Evolutionary conservation across 2,888 invertebrate genomes (phyloP), one percentile per base, ranked within the genome.

Genomic region (Strigamia maritima): DNA sequence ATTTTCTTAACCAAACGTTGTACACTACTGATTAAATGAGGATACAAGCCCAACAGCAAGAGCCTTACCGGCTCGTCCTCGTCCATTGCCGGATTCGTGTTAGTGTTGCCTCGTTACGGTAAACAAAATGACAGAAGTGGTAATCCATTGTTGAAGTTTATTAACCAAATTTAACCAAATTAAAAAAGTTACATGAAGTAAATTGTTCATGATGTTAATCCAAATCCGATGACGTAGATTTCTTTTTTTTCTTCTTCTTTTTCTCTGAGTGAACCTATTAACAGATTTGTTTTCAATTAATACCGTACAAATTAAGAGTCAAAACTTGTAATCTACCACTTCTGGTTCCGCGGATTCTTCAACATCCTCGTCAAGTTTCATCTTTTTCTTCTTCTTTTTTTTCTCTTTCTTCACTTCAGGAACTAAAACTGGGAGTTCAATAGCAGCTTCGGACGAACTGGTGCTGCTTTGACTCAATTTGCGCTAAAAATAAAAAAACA

Each of bases 321-420:
- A 28, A 70, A 16, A 70, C 12, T 70, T 14, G 19, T 75, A 31
- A 28, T 31, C 16, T 75, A 26, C 35, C 16, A 3, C 31, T 75
- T 28, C 75, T 31, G 28, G 10, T 28, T 31, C 31, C 1, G 1
- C 44, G 4, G 44, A 0, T 75, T 75, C 75, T 19, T 28, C 31
- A 31, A 2, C 14, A 28, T 35, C 35, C n/a, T 75, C 75, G 22
- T 75, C 75, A 0, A 22, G 35, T 35, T 75, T 35, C 4, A 14
- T 31, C 16, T 75, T 35, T 12, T 31, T 75, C 31, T 75, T 75
- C 35, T 75, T 75, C 35, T 75, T 75, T 12, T 75, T 75, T 35
- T 75, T 75, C n/a, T 75, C 35, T 75, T 75, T 75, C n/a, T 75
- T 75, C 70, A 28, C 70, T 26, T 75, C 75, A 10, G 35, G 1